These are phyloP conservation scores for Peromyscus melanophrys DNA, from an alignment of 2,797 vertebrate genomes.

Conservation along the genomic window DNA sequence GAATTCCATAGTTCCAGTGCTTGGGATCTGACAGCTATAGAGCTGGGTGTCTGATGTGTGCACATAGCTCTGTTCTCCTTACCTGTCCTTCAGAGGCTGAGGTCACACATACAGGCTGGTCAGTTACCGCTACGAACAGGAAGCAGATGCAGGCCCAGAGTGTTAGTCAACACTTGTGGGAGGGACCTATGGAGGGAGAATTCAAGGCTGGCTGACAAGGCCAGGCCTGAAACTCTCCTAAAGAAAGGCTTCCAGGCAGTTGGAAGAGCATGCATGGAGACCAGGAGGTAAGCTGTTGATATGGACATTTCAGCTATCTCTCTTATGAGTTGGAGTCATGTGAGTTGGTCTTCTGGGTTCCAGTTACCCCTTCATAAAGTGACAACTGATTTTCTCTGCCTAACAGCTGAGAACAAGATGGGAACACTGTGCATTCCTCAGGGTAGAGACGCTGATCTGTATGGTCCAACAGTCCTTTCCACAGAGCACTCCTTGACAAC, in stretches of 20 bases:
- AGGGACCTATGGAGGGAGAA: not conserved
- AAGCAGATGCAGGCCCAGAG: not conserved
- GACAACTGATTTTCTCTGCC: not conserved
- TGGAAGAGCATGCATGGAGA: not conserved
- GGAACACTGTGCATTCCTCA: rapidly evolving
- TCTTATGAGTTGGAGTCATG: not conserved
- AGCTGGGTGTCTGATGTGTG: rapidly evolving
- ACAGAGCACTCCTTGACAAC: not conserved
- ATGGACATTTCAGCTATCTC: not conserved
- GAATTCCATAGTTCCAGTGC: too few relatives aligned
- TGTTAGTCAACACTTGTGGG: not conserved
- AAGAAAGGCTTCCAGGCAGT: not conserved
- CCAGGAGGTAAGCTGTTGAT: not conserved
- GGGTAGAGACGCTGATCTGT: not conserved
- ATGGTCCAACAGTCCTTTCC: not conserved
- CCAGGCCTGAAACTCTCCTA: not conserved
- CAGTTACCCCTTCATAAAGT: too few relatives aligned
- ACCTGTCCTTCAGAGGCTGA: not conserved
- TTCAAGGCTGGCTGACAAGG: not conserved
- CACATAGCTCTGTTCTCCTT: not conserved
- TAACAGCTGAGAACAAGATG: not conserved
- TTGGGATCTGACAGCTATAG: not conserved
- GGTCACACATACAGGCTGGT: not conserved
- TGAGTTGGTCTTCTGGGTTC: not conserved
- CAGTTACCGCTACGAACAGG: not conserved